A percentile compares a stretch with the other conserved stretches of the same genome.
Evolutionary conservation across 2,888 invertebrate species (phyloP).

Genomic region (Sepiola atlantica): DNA sequence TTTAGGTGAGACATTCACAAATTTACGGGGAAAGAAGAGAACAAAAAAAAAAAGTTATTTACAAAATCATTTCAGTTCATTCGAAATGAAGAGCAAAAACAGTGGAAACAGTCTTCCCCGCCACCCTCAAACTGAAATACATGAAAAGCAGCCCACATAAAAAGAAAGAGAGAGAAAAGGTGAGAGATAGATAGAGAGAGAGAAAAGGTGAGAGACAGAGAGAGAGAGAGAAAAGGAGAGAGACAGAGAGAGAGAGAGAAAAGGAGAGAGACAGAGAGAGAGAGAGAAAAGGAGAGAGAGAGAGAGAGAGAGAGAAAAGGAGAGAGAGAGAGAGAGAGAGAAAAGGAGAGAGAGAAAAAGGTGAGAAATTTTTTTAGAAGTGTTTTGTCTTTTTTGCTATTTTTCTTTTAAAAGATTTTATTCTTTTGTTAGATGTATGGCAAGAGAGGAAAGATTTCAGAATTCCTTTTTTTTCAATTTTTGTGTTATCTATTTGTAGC

Average conservation of each 20-base stretch:
- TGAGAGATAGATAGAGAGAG: too few relatives aligned
- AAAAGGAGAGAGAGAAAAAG: too few relatives aligned
- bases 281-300: too few relatives aligned
- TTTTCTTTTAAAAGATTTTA: not conserved
- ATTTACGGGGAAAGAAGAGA: not conserved
- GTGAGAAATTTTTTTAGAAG: too few relatives aligned
- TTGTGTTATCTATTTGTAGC: not conserved
- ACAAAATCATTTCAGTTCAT: not conserved
- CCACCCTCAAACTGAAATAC: not conserved
- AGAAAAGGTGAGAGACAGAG: too few relatives aligned
- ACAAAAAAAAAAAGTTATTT: not conserved
- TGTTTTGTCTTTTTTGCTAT: not conserved
- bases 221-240: not conserved
- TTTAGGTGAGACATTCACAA: not conserved
- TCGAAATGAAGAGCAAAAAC: constrained; percentile 22
- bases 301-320: not conserved
- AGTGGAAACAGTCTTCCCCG: not conserved
- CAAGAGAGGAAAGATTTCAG: not conserved
- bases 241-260: not conserved
- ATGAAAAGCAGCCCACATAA: constrained; percentile 8
- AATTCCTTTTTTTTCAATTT: not conserved
- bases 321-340: too few relatives aligned
- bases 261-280: not conserved
- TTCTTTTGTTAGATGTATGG: not conserved
- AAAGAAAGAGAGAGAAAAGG: not conserved